phyloP scores from a whole-genome alignment of 2,888 invertebrate species.

The Hoplodrina blanda region DNA sequence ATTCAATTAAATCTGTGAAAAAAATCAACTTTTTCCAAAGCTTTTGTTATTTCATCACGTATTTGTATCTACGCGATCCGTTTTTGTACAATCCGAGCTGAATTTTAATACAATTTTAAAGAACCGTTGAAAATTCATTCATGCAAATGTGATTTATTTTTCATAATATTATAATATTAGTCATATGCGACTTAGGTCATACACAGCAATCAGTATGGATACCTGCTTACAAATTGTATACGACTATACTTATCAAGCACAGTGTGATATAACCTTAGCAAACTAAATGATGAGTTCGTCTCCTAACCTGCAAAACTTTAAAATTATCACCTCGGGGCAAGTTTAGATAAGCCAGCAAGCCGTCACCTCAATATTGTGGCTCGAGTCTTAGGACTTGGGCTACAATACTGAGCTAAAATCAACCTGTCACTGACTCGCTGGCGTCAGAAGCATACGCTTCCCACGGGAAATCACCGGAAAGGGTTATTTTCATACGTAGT shows the following conservation, averaged over 20 bases:
- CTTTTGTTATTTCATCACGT: too few relatives aligned
- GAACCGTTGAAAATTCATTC: neutral
- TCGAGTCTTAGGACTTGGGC: slow-evolving; percentile 54
- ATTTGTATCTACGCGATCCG: neutral
- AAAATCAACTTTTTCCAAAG: neutral
- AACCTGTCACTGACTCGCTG: slow-evolving; percentile 57
- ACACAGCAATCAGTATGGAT: too few relatives aligned
- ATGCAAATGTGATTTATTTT: neutral
- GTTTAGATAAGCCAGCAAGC: slow-evolving; percentile 16
- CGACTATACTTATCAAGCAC: neutral
- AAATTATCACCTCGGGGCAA: slow-evolving; percentile 25
- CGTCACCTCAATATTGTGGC: slow-evolving; percentile 35
- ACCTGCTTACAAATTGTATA: neutral
- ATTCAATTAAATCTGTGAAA: neutral
- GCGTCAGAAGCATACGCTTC: slow-evolving; percentile 48
- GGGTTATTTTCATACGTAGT: slow-evolving; percentile 69
- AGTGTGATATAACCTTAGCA: neutral
- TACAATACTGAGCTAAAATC: slow-evolving; percentile 52
- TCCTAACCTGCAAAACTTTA: slow-evolving; percentile 11
- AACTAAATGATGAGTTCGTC: slow-evolving; percentile 3
- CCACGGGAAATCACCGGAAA: slow-evolving; percentile 73
- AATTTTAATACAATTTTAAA: neutral
- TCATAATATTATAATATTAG: neutral
- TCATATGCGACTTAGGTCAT: too few relatives aligned
- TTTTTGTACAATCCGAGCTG: neutral